A percentile compares a stretch with the other conserved stretches of the same genome.
Conservation (phyloP, 2,797 vertebrate genomes). For the Hipposideros larvatus region DNA sequence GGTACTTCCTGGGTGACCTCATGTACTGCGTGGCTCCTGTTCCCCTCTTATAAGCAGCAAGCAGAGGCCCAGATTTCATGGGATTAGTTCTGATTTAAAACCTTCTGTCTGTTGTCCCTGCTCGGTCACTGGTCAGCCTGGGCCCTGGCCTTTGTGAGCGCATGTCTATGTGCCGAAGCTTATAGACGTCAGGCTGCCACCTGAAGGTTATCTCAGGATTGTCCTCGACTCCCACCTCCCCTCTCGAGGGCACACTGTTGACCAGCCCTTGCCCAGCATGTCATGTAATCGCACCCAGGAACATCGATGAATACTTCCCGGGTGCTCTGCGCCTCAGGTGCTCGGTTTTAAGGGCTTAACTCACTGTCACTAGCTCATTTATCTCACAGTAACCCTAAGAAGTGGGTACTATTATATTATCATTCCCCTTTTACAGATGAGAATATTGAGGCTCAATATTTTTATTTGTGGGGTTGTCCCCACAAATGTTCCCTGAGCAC, state of each 20-base stretch:
- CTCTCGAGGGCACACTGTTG: neutral
- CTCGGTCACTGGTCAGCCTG: neutral
- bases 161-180: neutral
- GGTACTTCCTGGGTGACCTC: slow-evolving; percentile 51
- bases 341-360: neutral
- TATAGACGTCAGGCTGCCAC: neutral
- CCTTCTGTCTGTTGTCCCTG: slow-evolving; percentile 1
- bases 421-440: neutral
- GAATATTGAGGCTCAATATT: neutral
- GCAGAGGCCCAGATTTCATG: slow-evolving; percentile 55
- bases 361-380: neutral
- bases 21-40: neutral
- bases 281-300: neutral
- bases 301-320: neutral
- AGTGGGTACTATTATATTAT: neutral
- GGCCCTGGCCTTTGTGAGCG: neutral
- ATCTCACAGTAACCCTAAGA: neutral
- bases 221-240: neutral
- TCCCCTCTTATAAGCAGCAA: neutral
- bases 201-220: neutral
- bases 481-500: neutral
- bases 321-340: neutral
- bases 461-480: no score
- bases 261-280: neutral
- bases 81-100: slow-evolving; percentile 50